phyloP scores from a whole-genome alignment of 1,140 invertebrate species.

The Macrotrachela quadricornifera region DNA sequence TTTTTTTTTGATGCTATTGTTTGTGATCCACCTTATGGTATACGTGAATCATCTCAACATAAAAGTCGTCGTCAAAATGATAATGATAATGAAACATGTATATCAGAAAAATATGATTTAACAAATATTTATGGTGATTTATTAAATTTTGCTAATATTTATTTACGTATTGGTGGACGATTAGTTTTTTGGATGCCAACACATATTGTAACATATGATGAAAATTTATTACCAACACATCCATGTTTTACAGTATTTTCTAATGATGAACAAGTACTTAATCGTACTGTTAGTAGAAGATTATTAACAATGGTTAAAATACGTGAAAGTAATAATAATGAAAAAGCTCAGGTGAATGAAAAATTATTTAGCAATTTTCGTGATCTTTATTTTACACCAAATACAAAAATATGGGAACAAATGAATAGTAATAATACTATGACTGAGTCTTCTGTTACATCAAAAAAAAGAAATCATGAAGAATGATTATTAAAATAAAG shows the following conservation, averaged over 20 bases:
- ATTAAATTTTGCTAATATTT: slow-evolving; percentile 51
- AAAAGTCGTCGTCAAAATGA: too few relatives aligned
- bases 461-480: too few relatives aligned
- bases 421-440: too few relatives aligned
- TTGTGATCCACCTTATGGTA: too few relatives aligned
- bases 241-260: slow-evolving; percentile 49
- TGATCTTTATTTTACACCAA: too few relatives aligned
- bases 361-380: too few relatives aligned
- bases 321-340: slow-evolving; percentile 10
- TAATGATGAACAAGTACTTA: slow-evolving; percentile 63
- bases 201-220: slow-evolving; percentile 29
- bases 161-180: slow-evolving; percentile 49
- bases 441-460: too few relatives aligned
- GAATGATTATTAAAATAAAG: too few relatives aligned
- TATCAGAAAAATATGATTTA: slow-evolving; percentile 46
- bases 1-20: too few relatives aligned
- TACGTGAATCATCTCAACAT: too few relatives aligned
- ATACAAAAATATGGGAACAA: too few relatives aligned
- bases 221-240: slow-evolving; percentile 32
- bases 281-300: slow-evolving; percentile 49
- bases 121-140: slow-evolving; percentile 58
- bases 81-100: too few relatives aligned
- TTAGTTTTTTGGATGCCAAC: slow-evolving; percentile 82
- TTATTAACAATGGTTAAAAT: slow-evolving; percentile 66
- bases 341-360: neutral